Base-by-base conservation (phyloP, 2,113 vertebrate species). In the Myotis davidii region DNA sequence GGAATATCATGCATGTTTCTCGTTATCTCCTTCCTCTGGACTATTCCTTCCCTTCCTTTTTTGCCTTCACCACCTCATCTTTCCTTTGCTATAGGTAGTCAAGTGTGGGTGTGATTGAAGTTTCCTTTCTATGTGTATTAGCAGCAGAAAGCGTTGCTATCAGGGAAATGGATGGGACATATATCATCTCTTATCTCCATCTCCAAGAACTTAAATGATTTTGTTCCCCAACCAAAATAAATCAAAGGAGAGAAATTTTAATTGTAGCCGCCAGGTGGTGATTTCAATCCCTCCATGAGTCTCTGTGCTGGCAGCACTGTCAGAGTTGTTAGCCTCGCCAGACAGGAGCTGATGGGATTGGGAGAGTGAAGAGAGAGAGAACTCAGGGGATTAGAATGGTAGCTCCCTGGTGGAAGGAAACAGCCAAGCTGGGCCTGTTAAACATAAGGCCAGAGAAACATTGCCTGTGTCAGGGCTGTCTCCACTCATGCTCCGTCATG, bases 231-330 rank as follows among this genome's bases (percentile, higher is more conserved):
- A 94, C 91, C 42, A 89, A 96, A 97, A 94, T 97, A 97, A 96
- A 97, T 97, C 92, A 97, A 96, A 96, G 74, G 90, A 88, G 77
- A 96, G 29, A 25, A 92, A 91, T 97, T 96, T 96, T 97, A 94
- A 97, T 91, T 96, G 76, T 90, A 94, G 81, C 94, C 88, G 89
- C 85, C 74, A 96, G 95, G 95, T 92, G 85, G 69, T 94, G 92
- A 94, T 83, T 90, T 91, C 92, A 88, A 45, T 85, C 42, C 82
- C 82, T 92, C 37, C 82, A 37, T 61, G 27, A 90, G 56, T 67
- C 93, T 91, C 52, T 73, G 59, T 56, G 27, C 61, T 83, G 72
- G 67, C 56, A 29, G 72, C n/a, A 50, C n/a, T 82, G 85, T 95
- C 74, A 72, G 76, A 93, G 4, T 27, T 52, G 39, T 34, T 92